These are phyloP conservation scores for Aegotheles bennettii DNA, from an alignment of 2,113 vertebrate genomes.

Conservation along the genomic window DNA sequence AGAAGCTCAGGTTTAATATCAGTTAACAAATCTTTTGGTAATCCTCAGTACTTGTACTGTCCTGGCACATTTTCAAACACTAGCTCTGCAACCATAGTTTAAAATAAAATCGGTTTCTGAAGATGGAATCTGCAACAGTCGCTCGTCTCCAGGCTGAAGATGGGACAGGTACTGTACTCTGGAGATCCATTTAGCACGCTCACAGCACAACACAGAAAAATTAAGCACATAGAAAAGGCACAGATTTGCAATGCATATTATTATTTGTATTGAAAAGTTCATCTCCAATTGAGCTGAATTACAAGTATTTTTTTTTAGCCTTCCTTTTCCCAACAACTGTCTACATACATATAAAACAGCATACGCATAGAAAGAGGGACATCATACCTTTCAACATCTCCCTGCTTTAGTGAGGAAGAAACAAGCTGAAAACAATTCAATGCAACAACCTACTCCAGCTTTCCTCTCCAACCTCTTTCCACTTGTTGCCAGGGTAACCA, in stretches of 20 bases:
- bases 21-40: neutral
- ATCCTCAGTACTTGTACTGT: neutral
- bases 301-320: neutral
- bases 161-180: neutral
- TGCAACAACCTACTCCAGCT: constrained; percentile 65
- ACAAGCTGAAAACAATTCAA: constrained; percentile 65
- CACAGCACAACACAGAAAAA: neutral
- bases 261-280: constrained; percentile 22
- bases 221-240: neutral
- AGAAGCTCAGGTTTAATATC: neutral
- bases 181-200: neutral
- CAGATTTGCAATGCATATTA: neutral
- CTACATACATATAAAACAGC: neutral
- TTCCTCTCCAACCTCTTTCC: constrained; percentile 66
- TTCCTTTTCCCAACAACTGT: constrained; percentile 13
- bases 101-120: neutral
- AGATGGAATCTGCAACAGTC: neutral
- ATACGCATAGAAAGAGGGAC: constrained; percentile 35
- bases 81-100: neutral
- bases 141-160: neutral
- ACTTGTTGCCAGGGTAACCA: constrained; percentile 78
- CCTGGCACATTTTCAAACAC: neutral
- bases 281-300: neutral
- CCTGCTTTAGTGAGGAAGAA: constrained; percentile 64
- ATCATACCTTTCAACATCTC: constrained; percentile 66